Percentiles rank a stretch among this genome's conserved stretches.
These are phyloP conservation scores for Eupithecia tripunctaria DNA, from an alignment of 2,888 invertebrate species.

Conservation along the genomic window DNA sequence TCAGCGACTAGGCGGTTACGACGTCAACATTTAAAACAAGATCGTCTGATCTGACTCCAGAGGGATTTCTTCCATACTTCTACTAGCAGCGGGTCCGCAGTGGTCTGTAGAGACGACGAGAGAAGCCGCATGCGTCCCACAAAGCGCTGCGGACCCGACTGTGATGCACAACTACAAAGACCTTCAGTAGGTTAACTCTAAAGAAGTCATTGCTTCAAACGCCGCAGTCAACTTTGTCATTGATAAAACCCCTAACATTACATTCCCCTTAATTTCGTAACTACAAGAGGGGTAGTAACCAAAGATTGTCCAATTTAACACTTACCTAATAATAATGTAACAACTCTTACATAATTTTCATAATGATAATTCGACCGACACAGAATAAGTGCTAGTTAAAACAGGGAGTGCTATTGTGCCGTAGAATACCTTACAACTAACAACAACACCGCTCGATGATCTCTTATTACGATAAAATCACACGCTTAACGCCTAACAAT, in stretches of 20 bases:
- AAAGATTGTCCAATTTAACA: constrained; percentile 85
- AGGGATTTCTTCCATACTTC: constrained; percentile 50
- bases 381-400: constrained; percentile 85
- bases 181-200: constrained; percentile 55
- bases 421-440: constrained; percentile 83
- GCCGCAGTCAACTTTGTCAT: constrained; percentile 83
- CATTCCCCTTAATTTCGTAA: constrained; percentile 80
- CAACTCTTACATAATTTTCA: constrained; percentile 83
- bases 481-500: constrained; percentile 85
- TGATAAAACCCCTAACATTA: constrained; percentile 84
- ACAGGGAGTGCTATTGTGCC: constrained; percentile 85
- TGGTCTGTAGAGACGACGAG: constrained; percentile 75
- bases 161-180: constrained; percentile 58
- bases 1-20: constrained; percentile 84
- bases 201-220: constrained; percentile 64
- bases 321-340: constrained; percentile 85
- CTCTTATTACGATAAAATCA: constrained; percentile 84
- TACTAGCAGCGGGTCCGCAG: constrained; percentile 51
- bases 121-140: constrained; percentile 63
- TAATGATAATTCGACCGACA: constrained; percentile 84
- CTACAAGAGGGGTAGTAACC: constrained; percentile 83
- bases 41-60: constrained; percentile 64
- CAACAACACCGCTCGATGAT: constrained; percentile 84
- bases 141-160: constrained; percentile 73
- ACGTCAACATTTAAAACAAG: constrained; percentile 59